Evolutionary conservation across 2,797 vertebrate species (phyloP), one percentile per base, ranked within the genome.

Genomic region (Acridotheres tristis): DNA sequence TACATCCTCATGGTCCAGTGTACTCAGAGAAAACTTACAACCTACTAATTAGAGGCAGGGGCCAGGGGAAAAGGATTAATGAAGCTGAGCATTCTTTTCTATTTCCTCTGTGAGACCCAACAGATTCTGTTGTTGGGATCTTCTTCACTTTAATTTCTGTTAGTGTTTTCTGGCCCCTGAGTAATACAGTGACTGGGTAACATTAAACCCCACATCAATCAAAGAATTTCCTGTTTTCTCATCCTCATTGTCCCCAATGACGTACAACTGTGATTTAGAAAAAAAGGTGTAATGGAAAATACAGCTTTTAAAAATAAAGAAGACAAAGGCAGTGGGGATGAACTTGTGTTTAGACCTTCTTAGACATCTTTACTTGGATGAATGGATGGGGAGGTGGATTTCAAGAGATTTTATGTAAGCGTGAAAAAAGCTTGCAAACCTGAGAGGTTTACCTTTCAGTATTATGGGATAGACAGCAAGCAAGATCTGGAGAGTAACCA

Each of bases 141-240:
- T 68, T 74, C 71, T 94, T 93, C 65, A n/a, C 57, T 92, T 80
- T 13, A 90, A 59, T 88, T 90, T 88, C 71, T 90, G 22, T 40
- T 62, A 25, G 43, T 66, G 19, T 82, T 86, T 95, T 86, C 40
- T 86, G 45, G 66, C 88, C 69, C 21, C 68, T 83, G 42, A 94
- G 42, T 83, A 68, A 54, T 84, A 40, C 9, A 13, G 73, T 71
- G 68, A 29, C 69, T 68, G 42, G 22, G 16, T 91, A 59, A 67
- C 1, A 1, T 81, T 69, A 84, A 91, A 86, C 36, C n/a, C 22
- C 51, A 48, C 83, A 75, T 75, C 45, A 89, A 3, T 86, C 16
- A 23, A 92, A 85, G 51, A 75, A 53, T 94, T 93, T 96, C 78
- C 71, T 76, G 55, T 92, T 84, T 81, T 69, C 54, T 91, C 19